phyloP scores from a whole-genome alignment of 2,888 invertebrate species.

The Caradrina kadenii region DNA sequence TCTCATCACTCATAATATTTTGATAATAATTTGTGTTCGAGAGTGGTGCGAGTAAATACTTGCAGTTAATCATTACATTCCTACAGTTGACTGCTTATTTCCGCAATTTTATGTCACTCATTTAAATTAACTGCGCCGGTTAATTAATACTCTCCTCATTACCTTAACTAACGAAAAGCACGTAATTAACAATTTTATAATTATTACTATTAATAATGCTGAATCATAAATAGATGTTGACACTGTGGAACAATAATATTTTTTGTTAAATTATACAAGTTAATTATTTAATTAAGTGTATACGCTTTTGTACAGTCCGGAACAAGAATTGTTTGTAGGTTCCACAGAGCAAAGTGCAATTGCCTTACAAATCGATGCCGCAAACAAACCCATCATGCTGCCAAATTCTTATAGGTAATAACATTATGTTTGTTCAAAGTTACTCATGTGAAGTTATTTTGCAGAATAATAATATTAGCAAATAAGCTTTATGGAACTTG shows the following conservation, averaged over 20 bases:
- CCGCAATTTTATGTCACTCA: constrained; percentile 36
- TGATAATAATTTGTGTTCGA: constrained; percentile 1
- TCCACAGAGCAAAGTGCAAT: not conserved
- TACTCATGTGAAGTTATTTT: too few relatives aligned
- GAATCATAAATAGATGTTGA: constrained; percentile 36
- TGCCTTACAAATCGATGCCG: not conserved
- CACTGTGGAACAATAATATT: constrained; percentile 3
- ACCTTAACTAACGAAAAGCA: constrained; percentile 37
- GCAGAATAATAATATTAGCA: too few relatives aligned
- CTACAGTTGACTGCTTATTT: constrained; percentile 35
- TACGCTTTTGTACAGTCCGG: not conserved
- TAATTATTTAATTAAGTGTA: constrained; percentile 6
- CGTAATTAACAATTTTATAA: constrained; percentile 52
- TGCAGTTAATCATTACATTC: constrained; percentile 10
- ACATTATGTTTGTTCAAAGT: too few relatives aligned
- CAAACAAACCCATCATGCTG: not conserved
- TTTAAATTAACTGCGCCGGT: constrained; percentile 44
- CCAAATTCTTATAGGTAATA: not conserved
- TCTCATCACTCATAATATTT: not conserved
- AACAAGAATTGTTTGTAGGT: not conserved
- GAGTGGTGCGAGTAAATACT: not conserved
- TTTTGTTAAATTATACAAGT: constrained; percentile 1
- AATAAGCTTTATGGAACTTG: too few relatives aligned
- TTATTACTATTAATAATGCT: constrained; percentile 35
- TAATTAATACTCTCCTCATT: constrained; percentile 60